Base-by-base conservation (phyloP, 2,797 vertebrate genomes). In the Phalloptychus januarius region DNA sequence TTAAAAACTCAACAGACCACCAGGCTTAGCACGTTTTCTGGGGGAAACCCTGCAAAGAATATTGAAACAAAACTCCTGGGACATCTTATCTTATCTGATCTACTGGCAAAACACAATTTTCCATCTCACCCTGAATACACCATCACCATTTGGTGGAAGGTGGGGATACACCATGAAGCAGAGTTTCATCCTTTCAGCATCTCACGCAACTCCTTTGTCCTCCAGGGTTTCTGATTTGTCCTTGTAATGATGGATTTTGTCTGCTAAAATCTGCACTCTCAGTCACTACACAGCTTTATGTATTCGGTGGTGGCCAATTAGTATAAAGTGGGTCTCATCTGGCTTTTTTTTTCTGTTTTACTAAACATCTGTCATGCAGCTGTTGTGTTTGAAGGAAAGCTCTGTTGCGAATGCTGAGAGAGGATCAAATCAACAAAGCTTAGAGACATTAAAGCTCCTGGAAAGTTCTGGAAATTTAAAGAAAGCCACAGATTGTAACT, bases 321-420 rank as follows among this genome's bases (percentile, higher is more conserved):
- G 58, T 61, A 31, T 33, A 33, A 61, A 61, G 58, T 61, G 31
- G 58, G 58, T 33, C 16, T 61, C 31, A 61, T 61, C 31, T 7
- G 58, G 33, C n/a, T 31, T 61, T 58, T 52, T 52, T 61, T 61
- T 58, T 56, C 25, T 31, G 16, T 18, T 61, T 61, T 18, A 58
- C 58, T 61, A 2, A 61, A 61, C 58, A 61, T 61, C 58, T 61
- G 58, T 61, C 31, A 16, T 61, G 31, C 58, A 61, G 58, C 58
- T 61, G 58, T 61, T 61, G 58, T 61, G 56, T 33, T 61, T 61
- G 58, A 61, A 61, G 28, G 31, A 61, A 61, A 61, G 31, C 31
- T 61, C 31, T 61, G 33, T 33, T 61, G 28, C 6, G 15, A 61
- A 4, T 61, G 28, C 15, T 33, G 58, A 33, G 13, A 61, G 31